These are phyloP conservation scores for Tetramorium simillimum DNA, from an alignment of 1,140 invertebrate genomes.

Conservation along the genomic window DNA sequence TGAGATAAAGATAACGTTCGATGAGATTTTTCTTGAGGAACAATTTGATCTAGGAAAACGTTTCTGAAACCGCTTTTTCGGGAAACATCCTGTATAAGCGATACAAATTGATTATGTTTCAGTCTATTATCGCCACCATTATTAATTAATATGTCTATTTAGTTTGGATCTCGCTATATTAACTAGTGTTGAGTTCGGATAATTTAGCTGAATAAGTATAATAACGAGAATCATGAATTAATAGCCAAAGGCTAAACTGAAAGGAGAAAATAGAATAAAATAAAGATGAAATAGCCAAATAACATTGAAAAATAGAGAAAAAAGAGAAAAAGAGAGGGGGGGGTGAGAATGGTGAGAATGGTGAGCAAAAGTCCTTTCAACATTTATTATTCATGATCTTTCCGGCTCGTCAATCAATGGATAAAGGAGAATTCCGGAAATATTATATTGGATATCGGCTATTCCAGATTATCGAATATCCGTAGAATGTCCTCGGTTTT, in stretches of 20 bases:
- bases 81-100: background rate
- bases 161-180: constrained; percentile 10
- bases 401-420: constrained; percentile 23
- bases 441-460: constrained; percentile 54
- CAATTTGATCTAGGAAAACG: constrained; percentile 11
- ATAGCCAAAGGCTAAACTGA: background rate
- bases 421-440: constrained; percentile 34
- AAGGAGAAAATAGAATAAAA: background rate
- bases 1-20: constrained; percentile 36
- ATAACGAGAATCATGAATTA: background rate
- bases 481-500: constrained; percentile 26
- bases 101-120: background rate
- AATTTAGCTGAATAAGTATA: background rate
- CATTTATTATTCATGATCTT: constrained; percentile 56
- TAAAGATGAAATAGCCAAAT: background rate
- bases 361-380: constrained; percentile 21
- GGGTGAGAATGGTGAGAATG: background rate
- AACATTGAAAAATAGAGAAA: background rate
- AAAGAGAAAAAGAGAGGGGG: background rate
- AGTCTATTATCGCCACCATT: background rate
- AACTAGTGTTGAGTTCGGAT: background rate
- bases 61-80: background rate
- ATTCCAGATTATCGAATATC: constrained; percentile 35
- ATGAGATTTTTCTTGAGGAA: background rate
- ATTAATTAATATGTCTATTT: constrained; percentile 44